A percentile compares a stretch with the other conserved stretches of the same genome.
These are phyloP conservation scores for Prorops nasuta DNA, from an alignment of 1,140 invertebrate genomes.

Conservation along the genomic window DNA sequence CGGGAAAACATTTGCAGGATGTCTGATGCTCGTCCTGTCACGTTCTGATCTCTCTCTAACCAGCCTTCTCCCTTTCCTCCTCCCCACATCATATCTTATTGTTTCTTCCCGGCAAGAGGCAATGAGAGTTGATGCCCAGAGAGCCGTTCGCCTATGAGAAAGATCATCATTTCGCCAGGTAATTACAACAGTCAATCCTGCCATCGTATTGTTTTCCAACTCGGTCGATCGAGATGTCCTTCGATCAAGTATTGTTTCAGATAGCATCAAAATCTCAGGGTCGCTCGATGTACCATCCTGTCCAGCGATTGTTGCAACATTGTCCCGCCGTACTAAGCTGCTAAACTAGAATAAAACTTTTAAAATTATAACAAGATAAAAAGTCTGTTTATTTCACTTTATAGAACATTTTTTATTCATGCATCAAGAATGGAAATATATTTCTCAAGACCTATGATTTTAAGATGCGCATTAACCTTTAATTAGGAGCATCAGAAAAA, in stretches of 20 bases:
- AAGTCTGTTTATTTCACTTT: no score
- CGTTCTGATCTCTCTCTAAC: background rate
- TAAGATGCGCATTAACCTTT: no score
- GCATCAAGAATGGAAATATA: no score
- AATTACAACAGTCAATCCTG: conserved; percentile 29
- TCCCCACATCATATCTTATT: background rate
- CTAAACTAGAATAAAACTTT: no score
- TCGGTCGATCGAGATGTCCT: conserved; percentile 44
- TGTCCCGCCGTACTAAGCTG: no score
- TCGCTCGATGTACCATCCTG: no score
- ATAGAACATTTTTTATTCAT: no score
- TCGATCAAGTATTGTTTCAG: conserved; percentile 33
- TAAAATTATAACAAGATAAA: no score
- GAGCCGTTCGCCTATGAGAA: conserved; percentile 26
- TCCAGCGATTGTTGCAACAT: no score
- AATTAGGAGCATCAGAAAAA: no score
- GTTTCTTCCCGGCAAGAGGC: background rate
- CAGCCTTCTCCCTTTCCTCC: background rate
- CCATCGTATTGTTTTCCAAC: conserved; percentile 34
- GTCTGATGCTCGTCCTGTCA: background rate
- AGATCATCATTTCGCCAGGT: conserved; percentile 29
- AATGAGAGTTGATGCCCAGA: no score
- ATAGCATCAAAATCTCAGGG: conserved; percentile 40
- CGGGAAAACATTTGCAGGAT: background rate
- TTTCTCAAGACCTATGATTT: no score